These are phyloP conservation scores for Hylaeus anthracinus DNA, from an alignment of 1,140 invertebrate genomes.

Conservation along the genomic window DNA sequence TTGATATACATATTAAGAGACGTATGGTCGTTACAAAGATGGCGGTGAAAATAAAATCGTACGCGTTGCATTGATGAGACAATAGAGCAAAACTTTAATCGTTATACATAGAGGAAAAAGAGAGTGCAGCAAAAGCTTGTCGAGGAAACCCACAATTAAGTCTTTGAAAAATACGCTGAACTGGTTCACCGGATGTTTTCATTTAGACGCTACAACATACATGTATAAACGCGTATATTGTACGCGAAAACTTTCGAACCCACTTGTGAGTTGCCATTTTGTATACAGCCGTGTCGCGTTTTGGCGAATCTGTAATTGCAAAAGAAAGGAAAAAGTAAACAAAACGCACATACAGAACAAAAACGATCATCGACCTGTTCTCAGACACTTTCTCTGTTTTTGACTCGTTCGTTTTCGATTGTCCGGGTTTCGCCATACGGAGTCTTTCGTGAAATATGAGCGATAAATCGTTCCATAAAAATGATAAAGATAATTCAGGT, in stretches of 20 bases:
- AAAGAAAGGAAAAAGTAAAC: background rate
- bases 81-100: slow-evolving; percentile 69
- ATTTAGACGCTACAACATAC: slow-evolving; percentile 1
- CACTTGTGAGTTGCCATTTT: slow-evolving; percentile 29
- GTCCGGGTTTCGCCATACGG: background rate
- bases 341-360: too few relatives aligned
- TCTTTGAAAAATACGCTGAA: background rate
- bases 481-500: too few relatives aligned
- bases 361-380: background rate
- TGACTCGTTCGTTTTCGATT: slow-evolving; percentile 5
- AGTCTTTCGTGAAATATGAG: background rate
- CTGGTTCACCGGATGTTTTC: slow-evolving; percentile 15
- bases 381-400: background rate
- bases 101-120: slow-evolving; percentile 55
- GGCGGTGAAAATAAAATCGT: slow-evolving; percentile 49
- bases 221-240: background rate
- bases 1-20: slow-evolving; percentile 50
- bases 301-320: background rate
- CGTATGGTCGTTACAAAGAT: background rate
- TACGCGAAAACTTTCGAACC: background rate
- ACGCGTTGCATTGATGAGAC: slow-evolving; percentile 71
- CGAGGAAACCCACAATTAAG: background rate
- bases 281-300: slow-evolving; percentile 17
- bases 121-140: slow-evolving; percentile 25
- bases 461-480: background rate